Base-by-base conservation (phyloP, 2,888 invertebrate genomes). In the Stictocephala bisonia region DNA sequence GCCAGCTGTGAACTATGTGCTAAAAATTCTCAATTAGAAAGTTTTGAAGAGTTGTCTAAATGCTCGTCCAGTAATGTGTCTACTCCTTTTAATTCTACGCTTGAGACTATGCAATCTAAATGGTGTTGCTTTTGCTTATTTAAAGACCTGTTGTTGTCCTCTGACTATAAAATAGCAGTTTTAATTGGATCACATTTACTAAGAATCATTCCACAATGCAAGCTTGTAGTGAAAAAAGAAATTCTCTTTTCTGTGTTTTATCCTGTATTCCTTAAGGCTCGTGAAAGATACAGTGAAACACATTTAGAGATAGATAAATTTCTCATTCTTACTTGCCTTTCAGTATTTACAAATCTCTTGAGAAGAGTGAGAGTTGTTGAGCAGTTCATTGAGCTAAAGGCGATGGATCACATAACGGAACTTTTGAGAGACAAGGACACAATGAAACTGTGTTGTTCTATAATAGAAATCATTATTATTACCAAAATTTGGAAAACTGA, bases 121-220 rank as follows among this genome's bases (percentile, higher is more conserved):
- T 89, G 89, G 87, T 86, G 87, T 0, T 89, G 88, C 77, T 82
- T 90, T 0, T 86, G 88, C 44, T 85, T 88, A 68, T 90, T 89
- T 80, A 84, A 85, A 77, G 87, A 88, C 0, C 78, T 90, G 40
- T 81, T 90, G n/a, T 84, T 86, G 72, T 82, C 87, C 3, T 87
- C 87, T 53, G 87, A 89, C 74, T 85, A 86, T 3, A 84, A 84
- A 75, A 84, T 90, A 0, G 84, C 88, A n/a, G 88, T 88, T 77
- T 83, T 86, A 0, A 85, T 88, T 0, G 88, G 89, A 75, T 84
- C 85, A 6, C 90, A 90, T 79, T 81, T 90, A 11, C 82, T 89
- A 9, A 85, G 88, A 73, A 86, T 90, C 13, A 88, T 88, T 0
- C 87, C 88, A 0, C 85, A 85, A 18, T 88, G 88, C 60, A 85